These are phyloP conservation scores for Drosophila azteca DNA, from an alignment of 1,140 invertebrate species.

Conservation along the genomic window DNA sequence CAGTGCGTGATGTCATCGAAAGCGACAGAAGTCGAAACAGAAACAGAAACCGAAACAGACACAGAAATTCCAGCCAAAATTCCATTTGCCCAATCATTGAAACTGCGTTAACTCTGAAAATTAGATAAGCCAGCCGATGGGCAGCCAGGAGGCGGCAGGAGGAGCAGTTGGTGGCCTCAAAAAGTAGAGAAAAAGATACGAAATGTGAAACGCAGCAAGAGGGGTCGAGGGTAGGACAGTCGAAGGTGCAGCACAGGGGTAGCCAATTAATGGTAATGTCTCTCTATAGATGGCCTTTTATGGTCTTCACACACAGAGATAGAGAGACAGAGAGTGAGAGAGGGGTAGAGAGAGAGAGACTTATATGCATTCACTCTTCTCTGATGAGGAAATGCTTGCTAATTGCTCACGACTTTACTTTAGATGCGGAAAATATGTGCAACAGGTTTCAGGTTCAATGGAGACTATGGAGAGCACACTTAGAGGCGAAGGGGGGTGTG, in stretches of 20 bases:
- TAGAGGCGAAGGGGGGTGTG: not conserved
- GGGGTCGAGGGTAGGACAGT: not conserved
- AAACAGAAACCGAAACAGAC: constrained; percentile 34
- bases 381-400: constrained; percentile 60
- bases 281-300: constrained; percentile 54
- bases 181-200: no score
- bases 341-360: not conserved
- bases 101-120: constrained; percentile 48
- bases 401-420: constrained; percentile 68
- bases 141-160: no score
- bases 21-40: constrained; percentile 9
- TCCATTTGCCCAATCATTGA: constrained; percentile 60
- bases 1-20: constrained; percentile 65
- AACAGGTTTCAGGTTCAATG: constrained; percentile 64
- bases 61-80: constrained; percentile 45
- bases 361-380: not conserved
- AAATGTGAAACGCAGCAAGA: constrained; percentile 11
- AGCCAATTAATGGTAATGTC: not conserved
- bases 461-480: no score
- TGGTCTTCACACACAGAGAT: constrained; percentile 34
- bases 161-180: no score
- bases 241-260: constrained; percentile 5
- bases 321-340: no score
- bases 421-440: constrained; percentile 68
- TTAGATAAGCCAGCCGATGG: constrained; percentile 57